Evolutionary conservation across 2,113 vertebrate genomes (phyloP), one percentile per base, ranked within the genome.

Genomic region (Zapus hudsonius): DNA sequence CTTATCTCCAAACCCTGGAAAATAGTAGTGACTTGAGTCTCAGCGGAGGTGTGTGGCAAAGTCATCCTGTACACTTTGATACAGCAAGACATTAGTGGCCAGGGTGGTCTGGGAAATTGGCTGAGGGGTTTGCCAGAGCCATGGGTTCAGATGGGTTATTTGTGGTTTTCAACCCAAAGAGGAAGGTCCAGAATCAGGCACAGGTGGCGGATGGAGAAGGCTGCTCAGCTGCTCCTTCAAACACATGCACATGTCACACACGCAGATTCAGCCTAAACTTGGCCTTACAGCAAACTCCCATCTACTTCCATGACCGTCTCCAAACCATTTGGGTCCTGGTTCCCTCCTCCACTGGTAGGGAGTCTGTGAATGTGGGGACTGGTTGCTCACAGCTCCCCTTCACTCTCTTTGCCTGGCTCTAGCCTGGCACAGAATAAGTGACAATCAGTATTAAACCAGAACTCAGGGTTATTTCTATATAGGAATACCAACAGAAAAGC

Each of bases 11-110:
- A 87, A 90, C 66, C 16, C 44, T 36, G 17, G 25, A 61, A 85
- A 70, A 63, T 59, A 92, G 36, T n/a, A 87, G 72, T 6, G 19
- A 17, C 23, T 13, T 25, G 11, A 74, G 47, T 36, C 10, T 40
- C 17, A 44, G 80, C 25, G 36, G 33, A 81, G 64, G 83, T 92
- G 94, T 27, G 2, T 86, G 15, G 67, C 27, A 75, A 75, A 79
- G 33, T 72, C 59, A 91, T 91, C 80, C 44, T 9, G 22, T 72
- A 42, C 7, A 76, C 40, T 91, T 89, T 38, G 80, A 78, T 81
- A 64, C 2, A 87, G 76, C 13, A 44, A 38, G 66, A 31, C 61
- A 81, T 83, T 72, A 84, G 29, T 64, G 31, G 10, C 40, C 69
- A n/a, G 90, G 44, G 82, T 61, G n/a, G 7, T 74, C 84, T 85